Conservation (phyloP, 2,113 vertebrate genomes). For the Carassius carassius region DNA sequence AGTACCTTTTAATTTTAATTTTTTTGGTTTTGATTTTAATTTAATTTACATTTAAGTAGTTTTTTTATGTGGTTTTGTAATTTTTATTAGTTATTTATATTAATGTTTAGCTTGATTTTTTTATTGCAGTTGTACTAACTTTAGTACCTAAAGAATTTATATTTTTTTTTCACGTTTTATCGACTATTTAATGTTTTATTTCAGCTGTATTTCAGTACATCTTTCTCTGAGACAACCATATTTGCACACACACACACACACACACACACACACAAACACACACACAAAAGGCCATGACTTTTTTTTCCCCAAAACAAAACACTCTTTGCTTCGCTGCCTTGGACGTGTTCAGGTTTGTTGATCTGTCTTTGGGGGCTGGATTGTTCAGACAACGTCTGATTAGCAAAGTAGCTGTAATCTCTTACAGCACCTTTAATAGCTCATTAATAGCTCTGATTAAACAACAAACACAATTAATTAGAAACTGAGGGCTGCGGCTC, state of each 20-base stretch:
- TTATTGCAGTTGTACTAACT: background rate
- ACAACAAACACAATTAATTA: background rate
- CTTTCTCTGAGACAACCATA: background rate
- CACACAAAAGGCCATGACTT: background rate
- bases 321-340: background rate
- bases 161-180: too few relatives aligned
- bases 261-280: background rate
- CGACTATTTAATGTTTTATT: background rate
- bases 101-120: background rate
- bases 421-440: slow-evolving; percentile 3
- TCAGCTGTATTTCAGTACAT: background rate
- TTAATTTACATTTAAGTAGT: background rate
- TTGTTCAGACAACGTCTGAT: background rate
- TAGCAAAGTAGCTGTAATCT: background rate
- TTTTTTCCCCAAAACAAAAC: background rate
- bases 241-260: background rate
- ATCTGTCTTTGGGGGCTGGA: background rate
- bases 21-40: background rate
- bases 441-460: slow-evolving; percentile 9
- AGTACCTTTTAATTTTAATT: background rate
- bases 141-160: too few relatives aligned
- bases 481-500: background rate
- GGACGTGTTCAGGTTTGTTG: background rate
- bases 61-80: background rate
- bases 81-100: background rate